phyloP scores from a whole-genome alignment of 2,888 invertebrate species.

The Prosopocoilus inquinatus region DNA sequence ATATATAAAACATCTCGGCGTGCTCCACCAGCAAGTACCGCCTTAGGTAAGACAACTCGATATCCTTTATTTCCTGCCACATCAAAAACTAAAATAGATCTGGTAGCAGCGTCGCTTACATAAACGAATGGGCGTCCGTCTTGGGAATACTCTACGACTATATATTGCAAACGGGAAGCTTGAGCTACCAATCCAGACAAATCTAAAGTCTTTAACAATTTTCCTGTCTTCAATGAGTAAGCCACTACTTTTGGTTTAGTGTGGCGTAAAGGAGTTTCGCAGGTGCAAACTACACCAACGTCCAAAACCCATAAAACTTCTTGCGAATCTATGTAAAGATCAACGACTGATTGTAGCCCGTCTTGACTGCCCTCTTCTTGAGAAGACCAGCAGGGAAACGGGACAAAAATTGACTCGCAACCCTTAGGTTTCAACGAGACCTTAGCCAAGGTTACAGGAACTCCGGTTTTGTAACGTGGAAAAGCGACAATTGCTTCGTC shows the following conservation, averaged over 20 bases:
- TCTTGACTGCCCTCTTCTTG: conserved; percentile 65
- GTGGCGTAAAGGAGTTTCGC: conserved; percentile 62
- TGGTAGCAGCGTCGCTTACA: conserved; percentile 67
- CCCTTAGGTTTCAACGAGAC: conserved; percentile 51
- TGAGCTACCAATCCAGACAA: conserved; percentile 58
- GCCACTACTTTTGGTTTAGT: conserved; percentile 70
- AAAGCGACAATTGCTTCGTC: conserved; percentile 58
- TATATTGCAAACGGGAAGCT: conserved; percentile 65
- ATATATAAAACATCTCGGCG: conserved; percentile 66
- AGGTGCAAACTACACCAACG: conserved; percentile 66
- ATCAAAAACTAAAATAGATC: conserved; percentile 68
- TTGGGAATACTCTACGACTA: conserved; percentile 64
- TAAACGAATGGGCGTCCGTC: conserved; percentile 64
- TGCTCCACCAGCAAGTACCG: conserved; percentile 53
- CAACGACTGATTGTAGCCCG: conserved; percentile 69
- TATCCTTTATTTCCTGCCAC: conserved; percentile 61
- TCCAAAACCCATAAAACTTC: conserved; percentile 73
- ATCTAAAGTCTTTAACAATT: conserved; percentile 62
- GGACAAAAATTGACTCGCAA: conserved; percentile 53
- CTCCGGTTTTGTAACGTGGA: conserved; percentile 63
- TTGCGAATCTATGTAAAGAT: conserved; percentile 60
- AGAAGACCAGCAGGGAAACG: conserved; percentile 64
- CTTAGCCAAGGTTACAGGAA: conserved; percentile 65
- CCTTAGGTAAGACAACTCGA: conserved; percentile 62
- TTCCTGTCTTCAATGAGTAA: conserved; percentile 58